Evolutionary conservation across 2,888 invertebrate genomes (phyloP), one percentile per base, ranked within the genome.

Genomic region (Drosophila hawaiiensis): DNA sequence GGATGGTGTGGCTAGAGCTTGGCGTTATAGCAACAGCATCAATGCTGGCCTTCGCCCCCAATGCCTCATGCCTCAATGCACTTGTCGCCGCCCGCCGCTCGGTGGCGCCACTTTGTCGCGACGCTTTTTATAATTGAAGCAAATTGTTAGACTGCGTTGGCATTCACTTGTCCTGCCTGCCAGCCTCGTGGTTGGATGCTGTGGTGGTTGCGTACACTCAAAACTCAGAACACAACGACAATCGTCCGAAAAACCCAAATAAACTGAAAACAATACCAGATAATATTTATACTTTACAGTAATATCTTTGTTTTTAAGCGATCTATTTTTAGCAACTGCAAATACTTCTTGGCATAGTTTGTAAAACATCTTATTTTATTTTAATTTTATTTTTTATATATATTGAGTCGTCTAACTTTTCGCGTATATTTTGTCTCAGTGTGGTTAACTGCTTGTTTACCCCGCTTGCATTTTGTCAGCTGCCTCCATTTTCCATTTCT

Each of bases 61-160:
- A 61, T 63, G 73, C 67, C 70, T 59, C 77, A 68, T 54, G 68
- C 73, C 54, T 29, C 66, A 58, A 73, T 73, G 73, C 82, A 82
- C 39, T 87, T 68, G 79, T 60, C 66, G 74, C 67, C 77, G 60
- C 76, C 76, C 68, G 88, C 75, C 73, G 81, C 63, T 80, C 54
- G 83, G 61, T 85, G 91, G 86, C 90, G 90, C 91, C 90, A 91
- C 88, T 83, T 83, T 91, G 90, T 78, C 90, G 91, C 90, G 90
- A 88, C 91, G 83, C 83, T 85, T 87, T 87, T 90, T 90, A 87
- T 87, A 87, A 87, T 87, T 87, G 87, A 87, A 89, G 87, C 89
- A 90, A 87, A 87, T 87, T 87, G 87, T 87, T 87, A 88, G 90
- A 77, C 76, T 72, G 88, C 82, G 80, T 80, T 89, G 88, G 83